Conservation (phyloP, 2,888 invertebrate species). For the Panzeria rudis region DNA sequence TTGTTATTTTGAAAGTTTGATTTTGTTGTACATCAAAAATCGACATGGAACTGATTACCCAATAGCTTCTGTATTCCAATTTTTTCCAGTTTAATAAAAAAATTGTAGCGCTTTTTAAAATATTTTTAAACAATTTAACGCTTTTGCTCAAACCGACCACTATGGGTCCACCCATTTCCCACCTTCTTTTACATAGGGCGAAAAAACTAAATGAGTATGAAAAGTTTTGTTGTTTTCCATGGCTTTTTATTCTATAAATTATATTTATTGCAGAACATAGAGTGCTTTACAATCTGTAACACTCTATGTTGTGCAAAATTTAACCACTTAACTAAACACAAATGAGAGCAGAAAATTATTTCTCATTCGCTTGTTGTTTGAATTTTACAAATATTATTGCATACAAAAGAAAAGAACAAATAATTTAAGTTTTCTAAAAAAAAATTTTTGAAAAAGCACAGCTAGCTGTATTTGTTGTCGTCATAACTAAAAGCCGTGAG, state of each 20-base stretch:
- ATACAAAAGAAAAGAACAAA: conserved; percentile 25
- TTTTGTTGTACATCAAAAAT: too few species aligned
- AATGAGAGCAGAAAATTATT: conserved; percentile 16
- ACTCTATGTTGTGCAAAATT: too few species aligned
- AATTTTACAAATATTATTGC: conserved; percentile 28
- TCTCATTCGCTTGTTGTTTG: conserved; percentile 10
- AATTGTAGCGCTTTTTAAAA: not conserved
- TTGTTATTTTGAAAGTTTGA: too few species aligned
- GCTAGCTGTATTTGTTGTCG: conserved; percentile 50
- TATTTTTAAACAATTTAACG: not conserved
- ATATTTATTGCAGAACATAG: conserved; percentile 1
- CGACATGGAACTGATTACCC: too few species aligned
- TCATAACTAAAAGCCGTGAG: conserved; percentile 24
- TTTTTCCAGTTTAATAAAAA: too few species aligned
- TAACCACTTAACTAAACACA: not conserved
- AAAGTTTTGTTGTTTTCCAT: conserved; percentile 34
- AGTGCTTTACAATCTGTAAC: not conserved
- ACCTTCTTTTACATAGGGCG: conserved; percentile 12
- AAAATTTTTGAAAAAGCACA: conserved; percentile 38
- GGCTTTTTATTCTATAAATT: not conserved
- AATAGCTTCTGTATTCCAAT: too few species aligned
- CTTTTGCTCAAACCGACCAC: not conserved
- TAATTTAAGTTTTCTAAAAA: conserved; percentile 41
- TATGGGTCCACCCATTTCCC: not conserved
- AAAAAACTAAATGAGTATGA: conserved; percentile 37